Evolutionary conservation across 2,797 vertebrate species (phyloP).

Genomic region (Enoplosus armatus): DNA sequence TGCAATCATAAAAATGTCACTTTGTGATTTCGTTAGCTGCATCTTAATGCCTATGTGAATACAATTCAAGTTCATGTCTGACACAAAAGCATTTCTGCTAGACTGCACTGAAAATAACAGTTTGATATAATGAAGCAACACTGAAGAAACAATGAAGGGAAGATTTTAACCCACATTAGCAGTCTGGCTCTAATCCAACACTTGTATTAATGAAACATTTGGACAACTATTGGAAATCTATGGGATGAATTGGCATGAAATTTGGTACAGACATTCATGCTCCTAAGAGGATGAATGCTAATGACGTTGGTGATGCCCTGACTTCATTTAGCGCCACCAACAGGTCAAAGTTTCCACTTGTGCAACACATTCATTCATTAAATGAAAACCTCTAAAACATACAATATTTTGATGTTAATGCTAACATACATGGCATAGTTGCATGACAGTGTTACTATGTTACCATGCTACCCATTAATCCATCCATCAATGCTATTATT

Average conservation of each 20-base stretch:
- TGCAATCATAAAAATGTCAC: conserved; percentile 20
- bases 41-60: conserved; percentile 1
- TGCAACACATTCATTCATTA: background rate
- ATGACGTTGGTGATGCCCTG: background rate
- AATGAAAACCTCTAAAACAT: background rate
- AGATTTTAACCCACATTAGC: background rate
- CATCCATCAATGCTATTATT: background rate
- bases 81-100: background rate
- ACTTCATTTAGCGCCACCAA: background rate
- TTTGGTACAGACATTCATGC: background rate
- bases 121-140: background rate
- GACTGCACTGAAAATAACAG: background rate
- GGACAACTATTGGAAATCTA: background rate
- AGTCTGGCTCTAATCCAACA: background rate
- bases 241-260: background rate
- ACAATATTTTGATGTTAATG: background rate
- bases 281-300: background rate
- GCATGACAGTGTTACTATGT: background rate
- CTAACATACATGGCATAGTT: background rate
- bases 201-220: background rate
- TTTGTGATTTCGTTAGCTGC: conserved; percentile 10
- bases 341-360: background rate
- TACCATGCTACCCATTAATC: background rate
- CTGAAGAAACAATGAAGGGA: background rate
- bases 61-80: conserved; percentile 24